Evolutionary conservation across 2,797 vertebrate genomes (phyloP), one percentile per base, ranked within the genome.

Genomic region (Oryzias dopingdopingensis): DNA sequence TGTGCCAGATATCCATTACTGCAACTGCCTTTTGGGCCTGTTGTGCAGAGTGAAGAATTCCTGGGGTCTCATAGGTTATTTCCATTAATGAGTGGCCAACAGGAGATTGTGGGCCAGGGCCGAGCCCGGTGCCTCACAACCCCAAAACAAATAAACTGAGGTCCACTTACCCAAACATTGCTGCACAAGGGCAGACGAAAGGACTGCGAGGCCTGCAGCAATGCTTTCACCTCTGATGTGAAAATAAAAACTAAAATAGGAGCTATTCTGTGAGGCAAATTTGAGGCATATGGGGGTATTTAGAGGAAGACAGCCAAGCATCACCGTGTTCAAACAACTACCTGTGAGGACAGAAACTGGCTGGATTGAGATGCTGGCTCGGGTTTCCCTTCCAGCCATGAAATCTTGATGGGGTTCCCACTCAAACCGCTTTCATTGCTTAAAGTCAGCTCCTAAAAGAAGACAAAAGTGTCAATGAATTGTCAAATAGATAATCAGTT

Each of bases 311-410:
- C 44, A 65, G 45, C 29, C 17, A 43, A 45, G 55, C n/a, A 42
- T 59, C 68, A 52, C 71, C 5, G 14, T 40, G 54, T 59, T 63
- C 48, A 37, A 8, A 56, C 5, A 3, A 0, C 42, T 90, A 98
- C 96, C 95, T 96, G 92, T 84, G 54, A 53, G 51, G 82, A 60
- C 44, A 42, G 51, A 57, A 86, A 90, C 6, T 57, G 62, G 62
- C 80, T 82, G 13, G 80, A 77, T 20, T 83, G 85, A 55, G 74
- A 54, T 13, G 52, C 48, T 13, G 71, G 66, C 44, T 86, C 82
- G 1, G 95, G 96, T 62, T 91, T 87, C 53, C 95, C 93, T 74
- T 96, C 95, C 67, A 98, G 83, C 97, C 97, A 99, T 4, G 92
- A 92, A 65, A 98, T 93, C 90, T 94, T 97, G 77, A 99, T 83